A percentile compares a stretch with the other conserved stretches of the same genome.
These are phyloP conservation scores for Poeciliopsis prolifica DNA, from an alignment of 2,113 vertebrate species.

Conservation along the genomic window DNA sequence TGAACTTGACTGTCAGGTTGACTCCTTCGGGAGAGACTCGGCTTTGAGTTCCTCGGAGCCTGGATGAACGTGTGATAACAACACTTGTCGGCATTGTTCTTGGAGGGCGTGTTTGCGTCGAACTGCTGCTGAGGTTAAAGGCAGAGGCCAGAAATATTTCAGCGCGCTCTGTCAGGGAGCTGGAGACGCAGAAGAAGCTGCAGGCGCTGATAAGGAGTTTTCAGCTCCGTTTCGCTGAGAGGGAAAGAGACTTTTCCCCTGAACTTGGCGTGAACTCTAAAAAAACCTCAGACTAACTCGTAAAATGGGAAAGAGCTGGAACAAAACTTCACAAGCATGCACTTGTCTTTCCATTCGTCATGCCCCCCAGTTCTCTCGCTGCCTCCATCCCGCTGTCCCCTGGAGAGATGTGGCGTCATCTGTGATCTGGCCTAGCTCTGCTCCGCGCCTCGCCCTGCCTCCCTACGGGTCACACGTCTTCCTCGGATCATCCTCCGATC, in stretches of 20 bases:
- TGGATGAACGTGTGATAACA: slow-evolving; percentile 57
- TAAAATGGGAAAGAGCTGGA: slow-evolving; percentile 20
- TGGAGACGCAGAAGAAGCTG: slow-evolving; percentile 1
- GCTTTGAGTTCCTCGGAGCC: slow-evolving; percentile 44
- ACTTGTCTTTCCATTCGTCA: slow-evolving; percentile 68
- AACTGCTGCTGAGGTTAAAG: slow-evolving; percentile 14
- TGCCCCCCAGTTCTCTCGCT: slow-evolving; percentile 4
- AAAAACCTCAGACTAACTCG: slow-evolving; percentile 17
- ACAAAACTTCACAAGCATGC: slow-evolving; percentile 64
- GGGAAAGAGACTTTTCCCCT: slow-evolving; percentile 34
- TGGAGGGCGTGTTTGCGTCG: background rate
- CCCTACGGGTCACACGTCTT: slow-evolving; percentile 17
- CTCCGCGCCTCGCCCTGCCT: slow-evolving; percentile 10
- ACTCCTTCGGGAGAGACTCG: slow-evolving; percentile 32
- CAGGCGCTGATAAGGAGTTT: background rate
- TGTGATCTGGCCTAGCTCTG: slow-evolving; percentile 54
- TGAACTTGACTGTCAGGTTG: slow-evolving; percentile 34
- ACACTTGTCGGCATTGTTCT: slow-evolving; percentile 43
- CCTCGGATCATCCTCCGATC: slow-evolving; percentile 27
- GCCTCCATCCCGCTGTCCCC: slow-evolving; percentile 51
- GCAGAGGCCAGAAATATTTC: slow-evolving; percentile 34
- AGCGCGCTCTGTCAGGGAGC: slow-evolving; percentile 26
- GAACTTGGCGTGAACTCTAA: slow-evolving; percentile 62
- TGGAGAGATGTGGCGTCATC: slow-evolving; percentile 54
- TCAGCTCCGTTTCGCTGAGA: slow-evolving; percentile 1